Percentiles rank a stretch among this genome's conserved stretches.
Conservation (phyloP, 2,113 vertebrate genomes). For the Toxotes jaculatrix region DNA sequence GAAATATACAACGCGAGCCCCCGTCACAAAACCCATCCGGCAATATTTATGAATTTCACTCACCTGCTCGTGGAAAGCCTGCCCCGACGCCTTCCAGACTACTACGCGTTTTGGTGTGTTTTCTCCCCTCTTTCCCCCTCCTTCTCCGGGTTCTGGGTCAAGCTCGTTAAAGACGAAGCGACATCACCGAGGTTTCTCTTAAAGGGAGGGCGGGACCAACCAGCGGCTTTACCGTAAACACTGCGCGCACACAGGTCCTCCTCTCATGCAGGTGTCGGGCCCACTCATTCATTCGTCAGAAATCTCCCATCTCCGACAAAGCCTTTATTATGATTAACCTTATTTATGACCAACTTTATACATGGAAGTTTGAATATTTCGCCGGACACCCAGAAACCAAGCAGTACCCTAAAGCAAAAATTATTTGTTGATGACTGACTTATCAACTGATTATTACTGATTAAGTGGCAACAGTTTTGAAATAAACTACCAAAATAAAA, state of each 20-base stretch:
- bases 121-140: constrained; percentile 61
- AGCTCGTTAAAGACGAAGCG: constrained; percentile 71
- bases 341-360: not conserved
- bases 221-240: constrained; percentile 69
- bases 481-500: too few relatives aligned
- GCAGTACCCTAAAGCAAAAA: not conserved
- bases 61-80: constrained; percentile 59
- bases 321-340: not conserved
- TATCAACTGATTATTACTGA: not conserved
- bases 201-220: constrained; percentile 73
- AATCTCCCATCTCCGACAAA: too few relatives aligned
- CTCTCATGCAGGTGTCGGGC: constrained; percentile 55
- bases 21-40: not conserved
- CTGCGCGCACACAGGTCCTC: constrained; percentile 48
- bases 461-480: not conserved
- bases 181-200: constrained; percentile 77
- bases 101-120: constrained; percentile 43
- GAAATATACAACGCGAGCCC: not conserved
- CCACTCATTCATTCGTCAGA: not conserved
- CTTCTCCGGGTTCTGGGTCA: constrained; percentile 74
- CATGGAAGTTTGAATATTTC: not conserved
- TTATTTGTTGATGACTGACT: not conserved
- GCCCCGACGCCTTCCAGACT: constrained; percentile 38
- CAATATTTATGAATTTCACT: constrained; percentile 18
- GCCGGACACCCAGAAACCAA: not conserved